Evolutionary conservation across 2,797 vertebrate species (phyloP).

Genomic region (Sebastes hopkinsi): DNA sequence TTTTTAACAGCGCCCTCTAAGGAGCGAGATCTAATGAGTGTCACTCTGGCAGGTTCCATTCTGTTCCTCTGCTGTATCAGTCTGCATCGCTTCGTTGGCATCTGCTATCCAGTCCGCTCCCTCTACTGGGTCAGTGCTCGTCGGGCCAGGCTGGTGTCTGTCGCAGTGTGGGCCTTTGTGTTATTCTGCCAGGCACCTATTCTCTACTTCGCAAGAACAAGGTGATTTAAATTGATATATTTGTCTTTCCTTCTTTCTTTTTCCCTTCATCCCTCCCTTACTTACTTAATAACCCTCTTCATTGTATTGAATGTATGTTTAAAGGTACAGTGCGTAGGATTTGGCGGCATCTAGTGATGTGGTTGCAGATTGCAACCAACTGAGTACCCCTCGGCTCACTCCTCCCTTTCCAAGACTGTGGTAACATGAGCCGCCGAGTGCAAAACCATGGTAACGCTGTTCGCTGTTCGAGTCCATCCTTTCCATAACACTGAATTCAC

Average conservation of each 20-base stretch:
- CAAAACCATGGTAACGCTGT: background rate
- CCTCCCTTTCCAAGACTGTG: background rate
- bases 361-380: background rate
- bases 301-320: background rate
- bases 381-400: background rate
- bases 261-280: background rate
- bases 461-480: background rate
- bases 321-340: background rate
- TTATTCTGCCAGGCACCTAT: constrained; percentile 88
- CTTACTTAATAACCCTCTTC: background rate
- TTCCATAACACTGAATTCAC: too few relatives aligned
- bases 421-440: background rate
- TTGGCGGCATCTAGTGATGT: background rate
- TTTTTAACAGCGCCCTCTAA: too few relatives aligned
- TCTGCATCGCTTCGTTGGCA: constrained; percentile 90
- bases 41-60: constrained; percentile 78
- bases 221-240: constrained; percentile 36
- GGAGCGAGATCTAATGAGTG: too few relatives aligned
- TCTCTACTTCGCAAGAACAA: constrained; percentile 91
- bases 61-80: constrained; percentile 97
- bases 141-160: constrained; percentile 84
- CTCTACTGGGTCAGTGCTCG: constrained; percentile 87
- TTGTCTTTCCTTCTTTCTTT: background rate
- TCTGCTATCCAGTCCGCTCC: constrained; percentile 90
- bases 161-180: constrained; percentile 85